Base-by-base conservation (phyloP, 64 coral and sea anemone species). In the Montipora cactus region DNA sequence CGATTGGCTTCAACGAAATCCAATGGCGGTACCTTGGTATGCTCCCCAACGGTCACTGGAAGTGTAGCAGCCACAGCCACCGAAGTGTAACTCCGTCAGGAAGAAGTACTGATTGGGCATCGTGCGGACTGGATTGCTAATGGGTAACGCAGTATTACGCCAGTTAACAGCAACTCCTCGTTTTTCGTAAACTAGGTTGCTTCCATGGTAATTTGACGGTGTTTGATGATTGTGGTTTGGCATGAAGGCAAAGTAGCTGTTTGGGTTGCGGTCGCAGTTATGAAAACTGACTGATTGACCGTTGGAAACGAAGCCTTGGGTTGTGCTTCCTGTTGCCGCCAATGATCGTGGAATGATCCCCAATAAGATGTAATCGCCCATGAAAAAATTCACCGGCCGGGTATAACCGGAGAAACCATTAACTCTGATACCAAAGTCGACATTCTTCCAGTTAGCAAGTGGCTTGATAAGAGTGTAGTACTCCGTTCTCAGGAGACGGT, bases 51-150 rank as follows among this genome's bases (percentile, higher is more conserved):
- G 93, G 59, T 95, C 62, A 91, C 88, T 95, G 19, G 93, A 91
- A 0, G 88, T 95, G 88, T 95, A 95, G 25, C 58, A 74, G 11
- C 93, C 93, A 55, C 93, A 95, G 19, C 93, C 93, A 10, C 93
- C 93, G 50, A 90, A 91, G 58, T 90, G 93, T 16, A 95, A 14
- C 72, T 95, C 93, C 7, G 93, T 95, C 6, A 95, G 76, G 57
- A 95, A 87, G 37, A 76, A 76, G 44, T 47, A 76, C 12, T 49
- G 1, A 37, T 76, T 45, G 7, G 74, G 74, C 74, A 95, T 81
- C 9, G 44, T 52, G 37, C 87, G 87, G 49, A 50, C 49, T 23
- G 87, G 67, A 62, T 80, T 50, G n/a, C 20, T 66, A 5, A 59
- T 58, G 45, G 58, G 49, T 20, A 18, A 76, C 44, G 87, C 23